Base-by-base conservation (phyloP, 2,888 invertebrate species). In the Trachelus troglodyta region DNA sequence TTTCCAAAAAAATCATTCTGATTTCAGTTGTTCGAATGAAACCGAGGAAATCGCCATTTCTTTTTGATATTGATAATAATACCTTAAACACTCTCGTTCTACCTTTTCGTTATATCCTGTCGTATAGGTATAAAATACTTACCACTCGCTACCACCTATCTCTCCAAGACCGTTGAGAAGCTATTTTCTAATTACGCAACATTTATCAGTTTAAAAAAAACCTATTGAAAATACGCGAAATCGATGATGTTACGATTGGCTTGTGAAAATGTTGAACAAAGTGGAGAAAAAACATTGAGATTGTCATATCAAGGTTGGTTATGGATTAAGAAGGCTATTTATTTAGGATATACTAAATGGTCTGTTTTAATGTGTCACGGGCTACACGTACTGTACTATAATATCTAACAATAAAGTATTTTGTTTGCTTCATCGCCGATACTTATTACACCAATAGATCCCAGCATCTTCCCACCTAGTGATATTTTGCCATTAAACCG, bases 401-500 rank as follows among this genome's bases (percentile, higher is more conserved):
- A 90, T 91, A 91, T 91, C 87, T 91, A 90, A 91, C 89, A 91
- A 91, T 91, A 91, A 91, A 91, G 88, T 91, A 91, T 91, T 91
- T 91, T 91, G 91, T 91, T 91, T 91, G 91, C 91, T 91, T 91
- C 90, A 90, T 56, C 56, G 23, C 56, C 23, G 56, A 23, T 56
- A 56, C 23, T 56, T 9, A 56, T 23, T 56, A 9, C 9, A 56
- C 9, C 56, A 56, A 56, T 56, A 2, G 1, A 23, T 23, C 56
- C 23, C 56, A 56, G 56, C 56, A 56, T 56, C 56, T 23, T 9
- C 6, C 56, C 23, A 23, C 9, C 56, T 56, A 56, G 9, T 56
- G 69, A 77, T 56, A 56, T 2, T 56, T 73, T 56, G 0, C 12
- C 34, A 75, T 69, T 4, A 68, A 75, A 40, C 34, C 34, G 35